Conservation (phyloP, 2,888 invertebrate genomes). For the Lepidochrysops patricia region DNA sequence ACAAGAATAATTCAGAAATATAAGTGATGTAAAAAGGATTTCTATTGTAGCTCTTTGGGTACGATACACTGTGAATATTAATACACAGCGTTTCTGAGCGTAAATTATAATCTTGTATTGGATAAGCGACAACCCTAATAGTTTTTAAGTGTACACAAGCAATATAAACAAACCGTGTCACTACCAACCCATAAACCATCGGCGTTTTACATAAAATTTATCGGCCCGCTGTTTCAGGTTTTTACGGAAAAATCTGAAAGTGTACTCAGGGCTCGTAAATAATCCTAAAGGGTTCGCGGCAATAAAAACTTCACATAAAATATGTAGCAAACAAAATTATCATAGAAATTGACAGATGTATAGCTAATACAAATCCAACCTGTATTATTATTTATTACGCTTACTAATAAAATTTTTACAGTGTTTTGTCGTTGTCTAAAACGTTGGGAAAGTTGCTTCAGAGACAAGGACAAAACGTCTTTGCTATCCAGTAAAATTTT, state of each 20-base stretch:
- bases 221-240: not conserved
- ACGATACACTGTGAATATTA: too few species aligned
- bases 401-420: too few species aligned
- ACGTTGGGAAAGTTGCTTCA: too few species aligned
- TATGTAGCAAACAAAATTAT: conserved; percentile 2
- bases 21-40: too few species aligned
- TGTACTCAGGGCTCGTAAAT: not conserved
- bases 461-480: too few species aligned
- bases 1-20: too few species aligned
- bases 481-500: too few species aligned
- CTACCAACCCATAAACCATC: not conserved
- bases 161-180: not conserved
- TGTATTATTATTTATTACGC: too few species aligned
- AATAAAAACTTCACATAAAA: conserved; percentile 3
- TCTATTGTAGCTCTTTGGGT: too few species aligned
- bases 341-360: conserved; percentile 1
- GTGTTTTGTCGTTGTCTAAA: too few species aligned
- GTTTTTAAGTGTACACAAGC: not conserved
- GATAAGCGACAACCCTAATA: not conserved
- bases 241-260: conserved; percentile 9
- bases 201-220: conserved; percentile 2
- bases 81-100: too few species aligned
- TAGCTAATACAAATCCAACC: too few species aligned
- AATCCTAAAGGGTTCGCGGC: not conserved
- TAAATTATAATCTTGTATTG: not conserved